phyloP scores from a whole-genome alignment of 1,140 invertebrate genomes.

The Neotoxoptera formosana region DNA sequence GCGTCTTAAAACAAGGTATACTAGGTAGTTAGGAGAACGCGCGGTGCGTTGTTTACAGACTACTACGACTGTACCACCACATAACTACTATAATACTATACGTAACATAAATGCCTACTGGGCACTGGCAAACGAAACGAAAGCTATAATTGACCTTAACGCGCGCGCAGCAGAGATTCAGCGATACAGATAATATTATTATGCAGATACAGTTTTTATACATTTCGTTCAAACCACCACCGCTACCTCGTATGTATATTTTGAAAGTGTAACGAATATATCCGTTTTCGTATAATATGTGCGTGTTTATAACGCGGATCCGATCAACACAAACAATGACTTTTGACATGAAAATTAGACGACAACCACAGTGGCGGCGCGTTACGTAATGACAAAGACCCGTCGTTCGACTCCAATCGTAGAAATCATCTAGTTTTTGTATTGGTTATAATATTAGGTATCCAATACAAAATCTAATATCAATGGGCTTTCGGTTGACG shows the following conservation, averaged over 20 bases:
- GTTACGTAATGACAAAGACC: not conserved
- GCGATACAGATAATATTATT: not conserved
- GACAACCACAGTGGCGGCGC: not conserved
- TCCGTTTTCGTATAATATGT: not conserved
- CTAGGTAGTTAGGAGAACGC: not conserved
- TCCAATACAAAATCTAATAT: not conserved
- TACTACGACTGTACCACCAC: not conserved
- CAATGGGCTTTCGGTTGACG: not conserved
- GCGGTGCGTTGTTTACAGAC: conserved; percentile 15
- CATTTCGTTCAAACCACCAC: not conserved
- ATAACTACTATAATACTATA: not conserved
- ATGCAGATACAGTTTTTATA: not conserved
- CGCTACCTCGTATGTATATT: not conserved
- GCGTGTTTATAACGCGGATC: not conserved
- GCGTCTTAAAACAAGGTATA: not conserved
- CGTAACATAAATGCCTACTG: not conserved
- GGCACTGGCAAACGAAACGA: conserved; percentile 26
- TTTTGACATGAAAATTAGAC: not conserved
- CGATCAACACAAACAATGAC: not conserved
- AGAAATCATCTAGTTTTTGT: not conserved
- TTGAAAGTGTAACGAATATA: not conserved
- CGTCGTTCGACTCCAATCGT: not conserved
- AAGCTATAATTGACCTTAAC: conserved; percentile 6
- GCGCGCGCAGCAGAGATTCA: not conserved
- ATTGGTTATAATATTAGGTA: not conserved